These are phyloP conservation scores for Pentalonia nigronervosa DNA, from an alignment of 1,140 invertebrate genomes.

Conservation along the genomic window DNA sequence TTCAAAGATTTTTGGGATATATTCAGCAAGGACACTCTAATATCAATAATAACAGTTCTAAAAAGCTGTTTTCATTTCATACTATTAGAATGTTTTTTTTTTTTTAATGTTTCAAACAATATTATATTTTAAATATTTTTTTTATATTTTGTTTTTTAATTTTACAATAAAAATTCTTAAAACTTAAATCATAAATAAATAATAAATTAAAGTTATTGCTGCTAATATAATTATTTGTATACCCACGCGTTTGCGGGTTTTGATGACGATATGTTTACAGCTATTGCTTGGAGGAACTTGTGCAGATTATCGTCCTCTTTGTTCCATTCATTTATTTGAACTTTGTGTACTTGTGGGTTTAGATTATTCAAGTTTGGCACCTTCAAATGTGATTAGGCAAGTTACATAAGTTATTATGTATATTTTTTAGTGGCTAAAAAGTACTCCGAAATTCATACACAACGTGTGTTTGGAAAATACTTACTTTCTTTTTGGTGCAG, in stretches of 20 bases:
- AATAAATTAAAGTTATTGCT: neutral
- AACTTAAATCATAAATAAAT: conserved; percentile 19
- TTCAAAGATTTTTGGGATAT: neutral
- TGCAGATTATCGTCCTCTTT: conserved; percentile 46
- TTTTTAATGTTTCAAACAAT: neutral
- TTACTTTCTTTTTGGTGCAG: conserved; percentile 34
- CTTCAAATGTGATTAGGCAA: neutral
- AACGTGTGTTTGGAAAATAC: neutral
- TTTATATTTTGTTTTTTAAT: too few species aligned
- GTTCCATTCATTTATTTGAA: conserved; percentile 52
- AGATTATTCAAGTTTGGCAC: neutral
- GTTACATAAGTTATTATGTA: too few species aligned
- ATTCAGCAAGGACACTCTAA: neutral
- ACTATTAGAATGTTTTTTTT: too few species aligned
- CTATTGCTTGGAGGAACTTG: conserved; percentile 30
- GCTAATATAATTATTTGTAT: neutral
- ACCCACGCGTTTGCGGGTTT: conserved; percentile 15
- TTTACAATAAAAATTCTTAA: neutral
- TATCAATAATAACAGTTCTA: neutral
- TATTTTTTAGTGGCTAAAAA: neutral
- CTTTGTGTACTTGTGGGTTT: conserved; percentile 17
- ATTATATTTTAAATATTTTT: neutral
- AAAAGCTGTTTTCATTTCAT: too few species aligned
- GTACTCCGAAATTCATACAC: neutral
- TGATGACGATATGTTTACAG: conserved; percentile 43